phyloP scores from a whole-genome alignment of 2,113 vertebrate genomes.

The Danionella cerebrum region DNA sequence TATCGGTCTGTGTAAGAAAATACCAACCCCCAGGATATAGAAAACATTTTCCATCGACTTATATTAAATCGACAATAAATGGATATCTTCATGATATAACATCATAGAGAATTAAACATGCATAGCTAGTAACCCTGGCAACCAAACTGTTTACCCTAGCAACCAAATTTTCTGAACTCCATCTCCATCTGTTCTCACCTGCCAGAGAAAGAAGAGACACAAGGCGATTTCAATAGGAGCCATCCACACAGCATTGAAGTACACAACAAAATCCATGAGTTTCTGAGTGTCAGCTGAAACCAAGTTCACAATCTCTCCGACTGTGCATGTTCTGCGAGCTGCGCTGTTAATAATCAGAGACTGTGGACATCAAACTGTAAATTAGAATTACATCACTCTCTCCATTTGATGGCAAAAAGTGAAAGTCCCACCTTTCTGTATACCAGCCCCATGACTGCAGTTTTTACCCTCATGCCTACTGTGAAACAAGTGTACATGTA shows the following conservation, averaged over 20 bases:
- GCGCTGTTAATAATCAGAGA: conserved; percentile 69
- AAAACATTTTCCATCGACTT: too few species aligned
- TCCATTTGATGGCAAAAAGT: not conserved
- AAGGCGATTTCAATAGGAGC: conserved; percentile 70
- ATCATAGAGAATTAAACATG: too few species aligned
- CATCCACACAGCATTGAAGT: conserved; percentile 76
- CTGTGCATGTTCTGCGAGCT: conserved; percentile 56
- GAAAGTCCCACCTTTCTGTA: conserved; percentile 73
- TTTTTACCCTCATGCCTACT: conserved; percentile 74
- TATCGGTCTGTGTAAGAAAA: too few species aligned
- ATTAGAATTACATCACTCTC: not conserved
- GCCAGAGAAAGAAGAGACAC: conserved; percentile 82
- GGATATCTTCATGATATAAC: too few species aligned
- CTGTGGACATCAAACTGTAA: conserved; percentile 46
- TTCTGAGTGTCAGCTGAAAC: conserved; percentile 78
- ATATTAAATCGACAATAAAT: too few species aligned
- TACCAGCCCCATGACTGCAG: conserved; percentile 73
- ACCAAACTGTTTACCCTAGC: too few species aligned
- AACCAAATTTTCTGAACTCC: too few species aligned
- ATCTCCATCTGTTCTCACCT: conserved; percentile 54
- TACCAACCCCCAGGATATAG: too few species aligned
- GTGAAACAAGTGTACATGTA: conserved; percentile 74
- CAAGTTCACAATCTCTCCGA: conserved; percentile 78
- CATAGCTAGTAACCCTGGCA: too few species aligned
- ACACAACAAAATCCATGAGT: conserved; percentile 72